These are phyloP conservation scores for Hycleus phaleratus DNA, from an alignment of 1,140 invertebrate species.

Conservation along the genomic window DNA sequence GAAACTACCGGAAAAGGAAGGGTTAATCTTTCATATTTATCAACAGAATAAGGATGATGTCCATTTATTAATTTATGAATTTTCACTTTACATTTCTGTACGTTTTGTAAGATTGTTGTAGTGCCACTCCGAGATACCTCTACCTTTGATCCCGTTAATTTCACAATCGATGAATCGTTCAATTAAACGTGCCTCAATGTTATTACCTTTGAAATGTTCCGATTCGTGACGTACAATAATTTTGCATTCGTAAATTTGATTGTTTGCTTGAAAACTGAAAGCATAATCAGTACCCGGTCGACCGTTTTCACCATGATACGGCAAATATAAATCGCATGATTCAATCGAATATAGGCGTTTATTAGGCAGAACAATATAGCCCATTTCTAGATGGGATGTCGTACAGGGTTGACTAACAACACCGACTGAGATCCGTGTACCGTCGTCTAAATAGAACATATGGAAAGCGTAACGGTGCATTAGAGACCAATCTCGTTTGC, in stretches of 20 bases:
- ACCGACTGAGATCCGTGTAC: slow-evolving; percentile 52
- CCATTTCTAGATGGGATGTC: slow-evolving; percentile 53
- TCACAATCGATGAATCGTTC: slow-evolving; percentile 55
- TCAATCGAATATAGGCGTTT: slow-evolving; percentile 49
- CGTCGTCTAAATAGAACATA: slow-evolving; percentile 58
- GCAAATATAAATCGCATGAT: slow-evolving; percentile 54
- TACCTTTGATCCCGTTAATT: slow-evolving; percentile 55
- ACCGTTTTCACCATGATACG: slow-evolving; percentile 59
- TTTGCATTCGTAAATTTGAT: slow-evolving; percentile 45
- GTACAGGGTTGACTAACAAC: slow-evolving; percentile 59
- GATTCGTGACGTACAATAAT: slow-evolving; percentile 48
- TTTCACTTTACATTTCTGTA: no score
- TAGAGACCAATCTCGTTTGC: slow-evolving; percentile 60
- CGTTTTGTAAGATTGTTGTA: slow-evolving; percentile 45
- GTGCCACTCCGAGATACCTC: slow-evolving; percentile 63
- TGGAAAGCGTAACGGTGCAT: slow-evolving; percentile 66
- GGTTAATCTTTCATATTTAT: no score
- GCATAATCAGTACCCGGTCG: slow-evolving; percentile 52
- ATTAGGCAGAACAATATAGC: slow-evolving; percentile 52
- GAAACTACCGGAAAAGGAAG: no score
- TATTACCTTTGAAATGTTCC: slow-evolving; percentile 57
- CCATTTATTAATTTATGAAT: no score
- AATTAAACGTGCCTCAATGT: slow-evolving; percentile 59
- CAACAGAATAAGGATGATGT: no score
- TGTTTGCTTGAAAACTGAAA: slow-evolving; percentile 54